Conservation (phyloP, 1,140 invertebrate species). For the Zaprionus tsacasi region DNA sequence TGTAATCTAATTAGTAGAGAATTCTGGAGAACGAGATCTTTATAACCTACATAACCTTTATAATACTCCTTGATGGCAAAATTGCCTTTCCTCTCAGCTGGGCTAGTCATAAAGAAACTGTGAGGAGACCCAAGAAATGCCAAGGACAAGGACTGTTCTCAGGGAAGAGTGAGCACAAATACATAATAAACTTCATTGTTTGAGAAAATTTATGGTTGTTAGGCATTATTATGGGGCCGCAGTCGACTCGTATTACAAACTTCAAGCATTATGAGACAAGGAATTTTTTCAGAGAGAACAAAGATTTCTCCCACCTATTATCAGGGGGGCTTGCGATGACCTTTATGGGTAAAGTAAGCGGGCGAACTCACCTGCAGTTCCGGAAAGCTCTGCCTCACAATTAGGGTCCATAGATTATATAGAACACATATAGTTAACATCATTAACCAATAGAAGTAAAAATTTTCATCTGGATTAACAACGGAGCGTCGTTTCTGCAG, state of each 20-base stretch:
- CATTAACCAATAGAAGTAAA: conserved; percentile 98
- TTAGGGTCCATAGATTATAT: conserved; percentile 98
- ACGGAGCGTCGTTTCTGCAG: conserved; percentile 91
- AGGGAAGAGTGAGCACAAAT: conserved; percentile 20
- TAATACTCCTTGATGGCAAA: neutral
- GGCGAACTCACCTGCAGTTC: conserved; percentile 89
- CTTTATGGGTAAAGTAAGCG: neutral
- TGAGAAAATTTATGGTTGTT: conserved; percentile 46
- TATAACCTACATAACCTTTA: neutral
- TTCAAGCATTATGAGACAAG: conserved; percentile 56
- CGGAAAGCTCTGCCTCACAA: conserved; percentile 96
- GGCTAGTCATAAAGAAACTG: neutral
- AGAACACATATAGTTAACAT: conserved; percentile 94
- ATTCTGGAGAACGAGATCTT: neutral
- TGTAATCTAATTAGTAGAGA: neutral
- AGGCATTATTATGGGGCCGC: conserved; percentile 43
- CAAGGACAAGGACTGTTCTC: conserved; percentile 10
- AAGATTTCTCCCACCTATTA: conserved; percentile 28
- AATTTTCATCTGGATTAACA: conserved; percentile 97
- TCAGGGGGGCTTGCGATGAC: conserved; percentile 6
- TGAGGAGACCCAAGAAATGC: neutral
- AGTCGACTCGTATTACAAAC: conserved; percentile 54
- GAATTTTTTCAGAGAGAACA: conserved; percentile 53
- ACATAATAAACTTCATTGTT: conserved; percentile 52
- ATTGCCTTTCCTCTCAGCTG: neutral